Evolutionary conservation across 2,113 vertebrate genomes (phyloP).

Genomic region (Vidua chalybeata): DNA sequence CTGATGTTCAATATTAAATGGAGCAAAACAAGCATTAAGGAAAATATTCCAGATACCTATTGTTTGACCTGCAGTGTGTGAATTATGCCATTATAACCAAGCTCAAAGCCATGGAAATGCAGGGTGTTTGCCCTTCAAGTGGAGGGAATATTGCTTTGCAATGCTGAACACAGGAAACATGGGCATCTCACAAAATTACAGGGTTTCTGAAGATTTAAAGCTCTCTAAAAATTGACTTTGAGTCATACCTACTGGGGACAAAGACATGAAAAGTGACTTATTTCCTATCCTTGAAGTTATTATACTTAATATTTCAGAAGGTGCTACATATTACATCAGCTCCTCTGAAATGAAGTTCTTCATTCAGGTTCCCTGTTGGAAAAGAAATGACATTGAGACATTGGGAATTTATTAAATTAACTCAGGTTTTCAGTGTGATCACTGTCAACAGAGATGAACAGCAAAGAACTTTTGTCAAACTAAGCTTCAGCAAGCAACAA

Average conservation of each 20-base stretch:
- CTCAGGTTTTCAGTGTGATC: constrained; percentile 25
- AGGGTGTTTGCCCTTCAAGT: not conserved
- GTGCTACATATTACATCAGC: constrained; percentile 16
- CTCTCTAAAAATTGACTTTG: constrained; percentile 12
- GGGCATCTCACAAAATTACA: not conserved
- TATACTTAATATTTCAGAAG: constrained; percentile 45
- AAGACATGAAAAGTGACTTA: constrained; percentile 35
- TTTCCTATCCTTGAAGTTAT: not conserved
- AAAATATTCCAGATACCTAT: not conserved
- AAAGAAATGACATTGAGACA: constrained; percentile 18
- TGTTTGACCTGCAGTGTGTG: constrained; percentile 2
- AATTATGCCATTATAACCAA: not conserved
- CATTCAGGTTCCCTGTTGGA: not conserved
- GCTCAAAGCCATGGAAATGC: not conserved
- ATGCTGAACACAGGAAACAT: not conserved
- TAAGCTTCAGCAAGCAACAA: constrained; percentile 23
- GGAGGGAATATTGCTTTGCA: not conserved
- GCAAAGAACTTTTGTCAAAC: constrained; percentile 6
- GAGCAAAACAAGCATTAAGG: constrained; percentile 16
- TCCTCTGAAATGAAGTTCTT: constrained; percentile 35
- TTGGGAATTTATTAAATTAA: constrained; percentile 46
- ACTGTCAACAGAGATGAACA: not conserved
- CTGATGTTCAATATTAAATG: not conserved
- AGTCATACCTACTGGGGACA: not conserved
- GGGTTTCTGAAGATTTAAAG: constrained; percentile 15